Conservation (phyloP, 2,113 vertebrate genomes). For the Danio rerio region GRCz12tu NC_133194.1:45868501-45869000, state of each 20-base stretch:
- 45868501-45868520: too few relatives aligned
- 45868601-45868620: too few relatives aligned
- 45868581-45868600: too few relatives aligned
- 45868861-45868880: neutral
- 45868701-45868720: conserved; percentile 19
- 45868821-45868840: neutral
- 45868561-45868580: too few relatives aligned
- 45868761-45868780: conserved; percentile 38
- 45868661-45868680: too few relatives aligned
- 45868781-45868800: conserved; percentile 7
- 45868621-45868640: too few relatives aligned
- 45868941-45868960: conserved; percentile 13
- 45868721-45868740: conserved; percentile 31
- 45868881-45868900: neutral
- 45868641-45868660: too few relatives aligned
- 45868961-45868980: conserved; percentile 3
- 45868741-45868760: conserved; percentile 29
- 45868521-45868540: too few relatives aligned
- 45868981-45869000: conserved; percentile 14
- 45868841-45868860: neutral
- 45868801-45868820: neutral
- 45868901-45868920: conserved; percentile 26
- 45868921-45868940: conserved; percentile 27
- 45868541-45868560: too few relatives aligned
- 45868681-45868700: conserved; percentile 5